Evolutionary conservation across 2,113 vertebrate genomes (phyloP).

Genomic region (Hydropotes inermis): DNA sequence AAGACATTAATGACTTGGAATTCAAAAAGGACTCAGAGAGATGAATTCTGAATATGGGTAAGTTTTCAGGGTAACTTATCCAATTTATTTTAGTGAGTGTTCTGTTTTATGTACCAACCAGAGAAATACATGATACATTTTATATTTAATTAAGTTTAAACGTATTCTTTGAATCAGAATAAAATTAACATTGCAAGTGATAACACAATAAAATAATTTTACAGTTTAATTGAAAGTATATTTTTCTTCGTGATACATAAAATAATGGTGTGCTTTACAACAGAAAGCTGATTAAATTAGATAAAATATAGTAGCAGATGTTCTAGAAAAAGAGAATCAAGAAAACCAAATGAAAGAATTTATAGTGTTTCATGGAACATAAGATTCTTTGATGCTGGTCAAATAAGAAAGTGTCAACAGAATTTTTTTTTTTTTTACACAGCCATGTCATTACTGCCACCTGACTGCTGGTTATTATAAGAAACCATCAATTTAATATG

Average conservation of each 20-base stretch:
- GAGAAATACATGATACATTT: background rate
- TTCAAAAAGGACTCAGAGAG: background rate
- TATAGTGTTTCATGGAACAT: background rate
- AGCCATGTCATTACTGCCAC: background rate
- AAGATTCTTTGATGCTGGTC: background rate
- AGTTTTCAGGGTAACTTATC: background rate
- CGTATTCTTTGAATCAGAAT: background rate
- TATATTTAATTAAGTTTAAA: background rate
- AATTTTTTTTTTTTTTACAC: background rate
- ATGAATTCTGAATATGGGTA: conserved; percentile 1
- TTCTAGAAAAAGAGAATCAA: background rate
- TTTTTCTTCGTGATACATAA: background rate
- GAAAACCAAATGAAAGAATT: background rate
- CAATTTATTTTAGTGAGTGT: background rate
- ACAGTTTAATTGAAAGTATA: background rate
- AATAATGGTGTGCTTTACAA: background rate
- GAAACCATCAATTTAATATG: background rate
- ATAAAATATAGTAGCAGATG: background rate
- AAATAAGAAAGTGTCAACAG: background rate
- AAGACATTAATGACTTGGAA: background rate
- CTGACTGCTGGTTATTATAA: background rate
- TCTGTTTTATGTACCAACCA: background rate
- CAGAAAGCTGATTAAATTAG: background rate
- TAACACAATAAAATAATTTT: background rate
- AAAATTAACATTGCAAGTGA: conserved; percentile 13